phyloP scores from a whole-genome alignment of 2,888 invertebrate genomes.

The Lamellibrachia columna region DNA sequence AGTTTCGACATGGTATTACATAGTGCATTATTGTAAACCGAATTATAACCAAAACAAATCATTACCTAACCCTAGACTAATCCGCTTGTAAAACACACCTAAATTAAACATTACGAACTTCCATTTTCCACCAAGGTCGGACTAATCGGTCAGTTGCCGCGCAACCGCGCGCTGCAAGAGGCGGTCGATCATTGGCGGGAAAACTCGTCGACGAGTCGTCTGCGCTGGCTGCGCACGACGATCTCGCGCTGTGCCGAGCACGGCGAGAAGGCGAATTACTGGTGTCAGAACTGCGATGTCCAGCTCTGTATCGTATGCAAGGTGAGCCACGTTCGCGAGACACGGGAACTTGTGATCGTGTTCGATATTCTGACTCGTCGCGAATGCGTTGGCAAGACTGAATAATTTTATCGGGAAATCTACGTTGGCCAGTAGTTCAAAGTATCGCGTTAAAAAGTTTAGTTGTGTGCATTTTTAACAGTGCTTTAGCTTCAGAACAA shows the following conservation, averaged over 20 bases:
- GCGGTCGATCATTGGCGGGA: constrained; percentile 6
- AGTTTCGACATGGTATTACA: no score
- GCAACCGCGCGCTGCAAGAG: not conserved
- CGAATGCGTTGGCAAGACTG: no score
- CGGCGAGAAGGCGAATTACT: constrained; percentile 16
- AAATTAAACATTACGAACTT: not conserved
- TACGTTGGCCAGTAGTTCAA: no score
- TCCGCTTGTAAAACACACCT: not conserved
- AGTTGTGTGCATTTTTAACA: no score
- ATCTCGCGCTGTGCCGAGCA: not conserved
- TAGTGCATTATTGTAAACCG: no score
- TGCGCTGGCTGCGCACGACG: not conserved
- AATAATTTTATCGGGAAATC: no score
- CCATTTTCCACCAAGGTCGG: not conserved
- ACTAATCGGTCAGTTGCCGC: not conserved
- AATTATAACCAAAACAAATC: no score
- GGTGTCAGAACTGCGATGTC: constrained; percentile 6
- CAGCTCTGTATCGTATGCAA: not conserved
- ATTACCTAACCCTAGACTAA: no score
- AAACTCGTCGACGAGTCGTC: constrained; percentile 11
- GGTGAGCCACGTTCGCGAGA: not conserved
- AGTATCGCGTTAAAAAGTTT: no score
- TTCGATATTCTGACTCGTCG: no score
- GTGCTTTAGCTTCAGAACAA: no score
- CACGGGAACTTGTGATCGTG: not conserved